phyloP scores from a whole-genome alignment of 2,113 vertebrate genomes.

The Danio rerio region DNA sequence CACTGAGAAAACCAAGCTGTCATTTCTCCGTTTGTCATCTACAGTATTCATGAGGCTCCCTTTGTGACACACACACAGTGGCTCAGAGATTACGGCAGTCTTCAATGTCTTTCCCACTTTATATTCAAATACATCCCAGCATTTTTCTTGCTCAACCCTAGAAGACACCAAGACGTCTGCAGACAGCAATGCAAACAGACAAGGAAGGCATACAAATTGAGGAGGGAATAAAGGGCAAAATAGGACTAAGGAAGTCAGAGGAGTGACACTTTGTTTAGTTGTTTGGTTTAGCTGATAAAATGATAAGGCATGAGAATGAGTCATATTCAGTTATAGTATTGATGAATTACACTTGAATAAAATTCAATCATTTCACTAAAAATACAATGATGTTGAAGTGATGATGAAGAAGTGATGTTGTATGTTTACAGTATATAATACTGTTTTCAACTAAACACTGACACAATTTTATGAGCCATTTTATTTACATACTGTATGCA shows the following conservation, averaged over 20 bases:
- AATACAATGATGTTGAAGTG: no score
- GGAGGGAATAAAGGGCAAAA: background rate
- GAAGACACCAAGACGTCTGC: background rate
- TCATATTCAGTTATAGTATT: background rate
- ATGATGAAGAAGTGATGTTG: background rate
- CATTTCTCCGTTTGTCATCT: constrained; percentile 21
- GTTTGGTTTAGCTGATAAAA: no score
- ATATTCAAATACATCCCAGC: constrained; percentile 21
- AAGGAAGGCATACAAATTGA: background rate
- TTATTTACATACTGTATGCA: no score
- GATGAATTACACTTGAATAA: no score
- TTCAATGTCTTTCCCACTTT: constrained; percentile 2
- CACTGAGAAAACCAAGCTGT: constrained; percentile 31
- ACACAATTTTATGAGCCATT: no score
- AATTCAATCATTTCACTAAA: background rate
- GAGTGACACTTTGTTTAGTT: background rate
- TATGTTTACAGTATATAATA: no score
- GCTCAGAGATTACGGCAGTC: constrained; percentile 12
- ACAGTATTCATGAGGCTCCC: constrained; percentile 41
- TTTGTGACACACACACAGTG: background rate
- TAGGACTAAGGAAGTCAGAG: background rate
- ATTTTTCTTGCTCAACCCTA: background rate
- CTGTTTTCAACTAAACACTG: no score
- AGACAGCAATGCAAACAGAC: background rate
- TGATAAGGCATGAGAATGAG: background rate